phyloP scores from a whole-genome alignment of 2,113 vertebrate genomes.

The Limnothrissa miodon region DNA sequence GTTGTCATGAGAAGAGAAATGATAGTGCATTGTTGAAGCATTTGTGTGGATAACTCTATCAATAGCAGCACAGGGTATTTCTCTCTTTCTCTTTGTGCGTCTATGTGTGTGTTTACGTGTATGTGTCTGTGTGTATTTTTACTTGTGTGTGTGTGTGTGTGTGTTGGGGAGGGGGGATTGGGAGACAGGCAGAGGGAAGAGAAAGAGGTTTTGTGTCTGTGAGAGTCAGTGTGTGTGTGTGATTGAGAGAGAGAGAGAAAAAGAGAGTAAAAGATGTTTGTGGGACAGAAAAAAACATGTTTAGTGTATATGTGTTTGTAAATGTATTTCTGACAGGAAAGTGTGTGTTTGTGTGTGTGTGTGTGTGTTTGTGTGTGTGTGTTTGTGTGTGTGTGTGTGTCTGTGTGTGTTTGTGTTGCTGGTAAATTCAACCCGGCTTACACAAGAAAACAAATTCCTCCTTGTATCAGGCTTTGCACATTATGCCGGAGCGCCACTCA shows the following conservation, averaged over 20 bases:
- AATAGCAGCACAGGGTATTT: not conserved
- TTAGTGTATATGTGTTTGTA: conserved; percentile 24
- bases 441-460: not conserved
- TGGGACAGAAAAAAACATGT: not conserved
- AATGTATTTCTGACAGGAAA: not conserved
- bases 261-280: not conserved
- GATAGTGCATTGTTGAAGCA: conserved; percentile 61
- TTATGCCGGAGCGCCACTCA: not conserved
- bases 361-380: not conserved
- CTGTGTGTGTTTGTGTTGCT: not conserved
- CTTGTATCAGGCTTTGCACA: not conserved
- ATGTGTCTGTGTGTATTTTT: conserved; percentile 26
- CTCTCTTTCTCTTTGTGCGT: conserved; percentile 1
- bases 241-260: no score
- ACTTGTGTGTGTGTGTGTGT: not conserved
- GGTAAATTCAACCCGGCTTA: conserved; percentile 1
- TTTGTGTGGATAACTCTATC: conserved; percentile 56
- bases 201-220: no score
- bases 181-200: no score
- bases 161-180: no score
- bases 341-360: not conserved
- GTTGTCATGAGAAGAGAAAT: conserved; percentile 50
- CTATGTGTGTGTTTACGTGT: conserved; percentile 27
- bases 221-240: no score
- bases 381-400: not conserved